Percentiles rank a stretch among this genome's conserved stretches.
phyloP scores from a whole-genome alignment of 2,797 vertebrate species.

The Coregonus sp. region DNA sequence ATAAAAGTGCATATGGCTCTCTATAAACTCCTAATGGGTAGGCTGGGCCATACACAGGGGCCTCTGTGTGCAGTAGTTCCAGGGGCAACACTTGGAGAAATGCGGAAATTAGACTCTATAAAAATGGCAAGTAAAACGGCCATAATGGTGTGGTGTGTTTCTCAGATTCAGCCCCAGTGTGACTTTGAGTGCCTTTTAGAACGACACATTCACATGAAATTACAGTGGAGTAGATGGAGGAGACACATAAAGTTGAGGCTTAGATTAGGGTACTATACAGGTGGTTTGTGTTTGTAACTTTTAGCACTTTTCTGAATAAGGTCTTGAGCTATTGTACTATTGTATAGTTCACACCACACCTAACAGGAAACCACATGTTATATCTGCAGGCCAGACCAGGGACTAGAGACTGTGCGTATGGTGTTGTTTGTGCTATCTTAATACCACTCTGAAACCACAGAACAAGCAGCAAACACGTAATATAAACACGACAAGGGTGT shows the following conservation, averaged over 20 bases:
- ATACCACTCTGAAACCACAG: too few species aligned
- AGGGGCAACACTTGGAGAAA: slow-evolving; percentile 57
- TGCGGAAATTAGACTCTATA: slow-evolving; percentile 68
- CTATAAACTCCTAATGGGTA: slow-evolving; percentile 77
- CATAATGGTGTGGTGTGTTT: slow-evolving; percentile 33
- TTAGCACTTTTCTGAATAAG: not conserved
- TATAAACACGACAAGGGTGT: too few species aligned
- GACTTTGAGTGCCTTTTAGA: slow-evolving; percentile 42
- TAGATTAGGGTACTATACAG: not conserved
- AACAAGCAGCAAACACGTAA: too few species aligned
- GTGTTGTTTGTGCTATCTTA: too few species aligned
- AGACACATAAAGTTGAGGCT: not conserved
- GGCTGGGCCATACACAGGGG: slow-evolving; percentile 54
- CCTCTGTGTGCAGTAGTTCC: slow-evolving; percentile 48
- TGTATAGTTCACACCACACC: not conserved
- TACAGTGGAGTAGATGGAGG: slow-evolving; percentile 21
- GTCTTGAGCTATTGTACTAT: too few species aligned
- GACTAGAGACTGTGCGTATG: too few species aligned
- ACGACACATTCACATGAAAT: slow-evolving; percentile 45
- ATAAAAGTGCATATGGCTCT: slow-evolving; percentile 79
- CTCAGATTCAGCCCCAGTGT: slow-evolving; percentile 21
- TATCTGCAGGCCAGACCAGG: not conserved
- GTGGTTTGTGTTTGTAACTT: not conserved
- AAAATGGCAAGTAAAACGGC: slow-evolving; percentile 61
- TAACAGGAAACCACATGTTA: not conserved